phyloP scores from a whole-genome alignment of 2,113 vertebrate genomes.

The Ictidomys tridecemlineatus region DNA sequence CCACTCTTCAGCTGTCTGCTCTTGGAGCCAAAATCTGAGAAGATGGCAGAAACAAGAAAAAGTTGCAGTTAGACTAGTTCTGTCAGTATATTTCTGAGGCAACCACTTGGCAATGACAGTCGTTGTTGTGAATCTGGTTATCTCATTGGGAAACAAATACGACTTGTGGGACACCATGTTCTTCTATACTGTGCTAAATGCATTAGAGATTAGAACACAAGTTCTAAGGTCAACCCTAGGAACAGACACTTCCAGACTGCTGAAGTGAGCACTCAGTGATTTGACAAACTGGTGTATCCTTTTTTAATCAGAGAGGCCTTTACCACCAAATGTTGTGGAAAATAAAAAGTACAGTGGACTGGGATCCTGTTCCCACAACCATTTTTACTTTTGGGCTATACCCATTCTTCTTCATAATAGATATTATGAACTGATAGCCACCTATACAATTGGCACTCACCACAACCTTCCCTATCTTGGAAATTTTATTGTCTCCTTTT shows the following conservation, averaged over 20 bases:
- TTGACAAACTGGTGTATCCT: neutral
- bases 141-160: constrained; percentile 57
- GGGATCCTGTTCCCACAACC: neutral
- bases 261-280: neutral
- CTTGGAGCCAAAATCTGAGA: constrained; percentile 36
- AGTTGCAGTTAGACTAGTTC: neutral
- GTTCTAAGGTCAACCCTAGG: neutral
- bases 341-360: neutral
- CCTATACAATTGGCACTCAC: neutral
- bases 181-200: constrained; percentile 1
- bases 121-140: constrained; percentile 45
- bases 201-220: neutral
- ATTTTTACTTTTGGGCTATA: neutral
- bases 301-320: neutral
- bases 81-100: constrained; percentile 59
- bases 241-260: neutral
- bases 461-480: neutral
- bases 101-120: constrained; percentile 17
- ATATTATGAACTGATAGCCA: neutral
- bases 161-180: neutral
- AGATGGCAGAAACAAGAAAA: constrained; percentile 27
- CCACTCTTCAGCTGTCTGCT: neutral
- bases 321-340: neutral
- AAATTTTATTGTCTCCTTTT: neutral
- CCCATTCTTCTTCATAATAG: neutral